A percentile compares a stretch with the other conserved stretches of the same genome.
These are phyloP conservation scores for Aphelenchoides besseyi DNA, from an alignment of 1,140 invertebrate species.

Conservation along the genomic window DNA sequence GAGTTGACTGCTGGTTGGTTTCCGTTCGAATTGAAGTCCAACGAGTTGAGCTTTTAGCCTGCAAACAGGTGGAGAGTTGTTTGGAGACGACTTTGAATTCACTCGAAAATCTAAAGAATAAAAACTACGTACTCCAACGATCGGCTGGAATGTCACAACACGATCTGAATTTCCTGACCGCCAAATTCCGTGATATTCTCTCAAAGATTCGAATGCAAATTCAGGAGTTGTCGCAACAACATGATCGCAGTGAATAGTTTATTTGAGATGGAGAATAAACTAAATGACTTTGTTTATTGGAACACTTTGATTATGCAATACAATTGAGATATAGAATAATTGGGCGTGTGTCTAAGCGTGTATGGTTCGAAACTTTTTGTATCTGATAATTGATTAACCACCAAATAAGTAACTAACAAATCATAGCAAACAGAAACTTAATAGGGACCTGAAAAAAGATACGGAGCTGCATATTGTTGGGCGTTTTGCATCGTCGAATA, in stretches of 20 bases:
- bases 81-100: background rate
- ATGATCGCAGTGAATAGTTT: background rate
- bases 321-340: background rate
- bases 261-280: background rate
- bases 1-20: background rate
- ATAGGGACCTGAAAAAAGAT: background rate
- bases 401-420: background rate
- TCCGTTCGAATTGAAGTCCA: background rate
- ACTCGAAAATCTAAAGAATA: background rate
- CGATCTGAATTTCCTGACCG: background rate
- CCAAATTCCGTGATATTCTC: background rate
- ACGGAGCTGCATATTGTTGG: constrained; percentile 14
- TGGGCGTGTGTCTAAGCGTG: too few relatives aligned
- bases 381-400: too few relatives aligned
- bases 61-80: background rate
- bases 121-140: background rate
- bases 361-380: too few relatives aligned
- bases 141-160: background rate
- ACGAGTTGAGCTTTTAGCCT: background rate
- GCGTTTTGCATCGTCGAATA: constrained; percentile 19
- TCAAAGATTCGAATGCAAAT: background rate
- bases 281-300: background rate
- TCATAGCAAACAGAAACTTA: too few relatives aligned
- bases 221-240: background rate
- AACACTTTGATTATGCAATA: background rate